Base-by-base conservation (phyloP, 2,113 vertebrate genomes). In the Melanostigma gelatinosum region DNA sequence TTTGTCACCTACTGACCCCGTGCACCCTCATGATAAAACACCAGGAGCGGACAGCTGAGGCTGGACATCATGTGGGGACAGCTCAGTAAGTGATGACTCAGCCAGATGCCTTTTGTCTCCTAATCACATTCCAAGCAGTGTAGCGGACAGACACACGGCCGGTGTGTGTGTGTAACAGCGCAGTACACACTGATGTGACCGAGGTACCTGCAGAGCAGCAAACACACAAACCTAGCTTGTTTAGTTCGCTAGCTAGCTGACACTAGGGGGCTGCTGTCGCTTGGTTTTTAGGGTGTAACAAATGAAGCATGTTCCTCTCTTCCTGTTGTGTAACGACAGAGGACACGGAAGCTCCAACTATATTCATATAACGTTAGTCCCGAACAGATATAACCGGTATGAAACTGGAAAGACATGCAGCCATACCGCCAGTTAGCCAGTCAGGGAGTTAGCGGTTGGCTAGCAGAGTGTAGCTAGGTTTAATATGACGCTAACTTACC, bases 401-500 rank as follows among this genome's bases (percentile, higher is more conserved):
- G 3, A 20, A 60, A 27, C 3, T 0, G 34, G 22, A 9, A 0
- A 38, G 18, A n/a, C 15, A 58, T 24, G 7, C 2, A 38, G 3
- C 1, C 40, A 5, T 1, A 4, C n/a, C 6, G n/a, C 3, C 52
- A 29, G 44, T 57, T 83, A 85, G 85, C 80, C 54, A 29, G 29
- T 4, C 2, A 62, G 74, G 82, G 84, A 81, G 58, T 63, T 87
- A 80, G 60, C 55, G 18, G 5, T n/a, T 8, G 29, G 71, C 73
- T 77, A 85, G 16, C 50, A 18, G 18, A 38, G 29, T 44, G 60
- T 20, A n/a, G n/a, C n/a, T n/a, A 64, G 72, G 61, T 68, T 75
- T 22, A n/a, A 44, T 40, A 81, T 92, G 29, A 48, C 20, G 44
- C 65, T 48, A 76, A 62, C 90, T 85, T 3, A 99, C 98, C 98